Base-by-base conservation (phyloP, 2,113 vertebrate species). In the Damaliscus lunatus region DNA sequence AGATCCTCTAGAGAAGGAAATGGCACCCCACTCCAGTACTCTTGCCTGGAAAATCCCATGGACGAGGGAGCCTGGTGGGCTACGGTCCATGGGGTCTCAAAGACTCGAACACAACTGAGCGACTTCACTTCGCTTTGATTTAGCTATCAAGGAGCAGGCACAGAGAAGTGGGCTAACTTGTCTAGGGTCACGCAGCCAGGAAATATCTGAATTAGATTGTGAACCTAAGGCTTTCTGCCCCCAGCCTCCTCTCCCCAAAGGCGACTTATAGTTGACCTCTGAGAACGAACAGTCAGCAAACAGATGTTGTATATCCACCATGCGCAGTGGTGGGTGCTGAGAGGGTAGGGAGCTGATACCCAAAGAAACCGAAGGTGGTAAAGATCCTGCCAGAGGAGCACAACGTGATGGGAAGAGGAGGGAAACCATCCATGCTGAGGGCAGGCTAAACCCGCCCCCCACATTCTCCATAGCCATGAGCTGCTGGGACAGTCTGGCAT, bases 41-140 rank as follows among this genome's bases (percentile, higher is more conserved):
- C 64, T 36, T 71, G n/a, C n/a, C 19, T 71, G 64, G n/a, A 23
- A 36, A 71, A 36, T 23, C 64, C n/a, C 64, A 71, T 71, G 64
- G 10, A 36, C 3, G 8, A 23, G 36, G 19, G 64, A 71, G 4
- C 64, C n/a, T 36, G 64, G 64, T 23, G 64, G 64, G 64, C 64
- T 71, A 23, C n/a, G 36, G 64, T 71, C 64, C 19, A 1, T 36
- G 19, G 9, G 9, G n/a, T 71, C 2, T 0, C 64, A 71, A 64
- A 33, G 9, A 36, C n/a, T 71, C 1, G 0, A n/a, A 36, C n/a
- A 36, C 2, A 0, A 71, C 64, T 36, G n/a, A 71, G 17, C 9
- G 10, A 23, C 67, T 71, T 71, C 67, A 71, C 67, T 71, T 36
- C 67, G 3, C 67, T 36, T 40, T 71, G 67, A 6, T 36, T 36